Evolutionary conservation across 2,888 invertebrate species (phyloP).

Genomic region (Meganola albula): DNA sequence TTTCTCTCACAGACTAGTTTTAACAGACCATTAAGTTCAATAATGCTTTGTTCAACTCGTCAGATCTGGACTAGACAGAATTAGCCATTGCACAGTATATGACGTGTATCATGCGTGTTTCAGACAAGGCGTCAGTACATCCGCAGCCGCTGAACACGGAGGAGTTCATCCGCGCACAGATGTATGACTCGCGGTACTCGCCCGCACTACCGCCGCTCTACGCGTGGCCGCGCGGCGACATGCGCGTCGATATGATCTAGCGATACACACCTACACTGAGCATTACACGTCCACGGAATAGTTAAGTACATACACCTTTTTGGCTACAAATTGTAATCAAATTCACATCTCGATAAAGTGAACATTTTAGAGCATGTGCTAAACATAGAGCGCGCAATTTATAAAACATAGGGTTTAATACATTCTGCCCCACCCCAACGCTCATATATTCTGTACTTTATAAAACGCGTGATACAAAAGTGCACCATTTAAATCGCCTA

Average conservation of each 20-base stretch:
- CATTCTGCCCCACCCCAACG: no score
- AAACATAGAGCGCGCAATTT: no score
- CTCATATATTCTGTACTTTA: no score
- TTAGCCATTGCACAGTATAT: no score
- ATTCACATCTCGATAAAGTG: no score
- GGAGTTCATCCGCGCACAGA: constrained; percentile 86
- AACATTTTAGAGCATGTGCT: no score
- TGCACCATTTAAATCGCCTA: no score
- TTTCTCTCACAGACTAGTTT: background rate
- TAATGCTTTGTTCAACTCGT: background rate
- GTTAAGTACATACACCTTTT: no score
- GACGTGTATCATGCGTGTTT: no score
- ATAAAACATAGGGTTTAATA: no score
- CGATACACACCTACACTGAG: background rate
- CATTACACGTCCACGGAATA: background rate
- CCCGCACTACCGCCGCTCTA: constrained; percentile 83
- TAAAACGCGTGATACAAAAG: no score
- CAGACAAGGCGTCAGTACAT: constrained; percentile 86
- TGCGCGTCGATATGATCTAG: constrained; percentile 48
- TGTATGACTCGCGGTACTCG: constrained; percentile 85
- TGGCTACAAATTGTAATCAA: no score
- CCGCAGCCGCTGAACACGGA: constrained; percentile 86
- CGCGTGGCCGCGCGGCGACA: constrained; percentile 48
- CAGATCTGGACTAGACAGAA: background rate
- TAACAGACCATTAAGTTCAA: background rate